Base-by-base conservation (phyloP, 2,113 vertebrate genomes). In the Oncorhynchus keta region DNA sequence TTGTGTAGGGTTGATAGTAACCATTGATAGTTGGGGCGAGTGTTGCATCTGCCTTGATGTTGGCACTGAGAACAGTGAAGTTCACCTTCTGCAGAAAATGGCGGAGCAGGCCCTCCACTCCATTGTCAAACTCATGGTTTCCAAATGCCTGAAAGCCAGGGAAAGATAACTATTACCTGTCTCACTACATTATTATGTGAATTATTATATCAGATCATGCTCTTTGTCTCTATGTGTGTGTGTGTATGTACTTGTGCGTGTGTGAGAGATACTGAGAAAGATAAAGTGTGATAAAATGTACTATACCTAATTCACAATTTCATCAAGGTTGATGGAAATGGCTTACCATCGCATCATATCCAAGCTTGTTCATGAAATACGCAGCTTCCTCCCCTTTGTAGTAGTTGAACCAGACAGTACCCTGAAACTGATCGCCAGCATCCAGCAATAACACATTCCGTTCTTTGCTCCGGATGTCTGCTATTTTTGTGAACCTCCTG, bases 101-200 rank as follows among this genome's bases (percentile, higher is more conserved):
- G 71, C 92, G 68, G 61, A 96, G 82, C 55, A 98, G 90, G 82
- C 95, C 96, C 0, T 95, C 91, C 64, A 95, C 93, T 51, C 95
- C 95, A 61, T 95, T 95, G 89, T 98, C 97, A 90, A 98, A 98
- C 85, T 98, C 97, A 62, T 98, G 97, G 79, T 97, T 98, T 76
- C 97, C 96, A 81, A 98, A 89, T 72, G 97, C 95, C 97, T 98
- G 48, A 16, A 13, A 1, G 49, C 49, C 28, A 70, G 22, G 20
- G 32, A 68, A 55, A 69, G 5, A 1, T 30, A 6, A n/a, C 48
- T 70, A 11, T 3, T 48, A 65, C 22, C 11, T 61, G 4, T 61
- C 55, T 49, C n/a, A 45, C 22, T 26, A 49, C n/a, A 9, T 48
- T 18, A 69, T n/a, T 11, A 39, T 20, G 8, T 18, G 9, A 45